A percentile compares a stretch with the other conserved stretches of the same genome.
Conservation (phyloP, 2,113 vertebrate species). For the Paratilapia polleni region DNA sequence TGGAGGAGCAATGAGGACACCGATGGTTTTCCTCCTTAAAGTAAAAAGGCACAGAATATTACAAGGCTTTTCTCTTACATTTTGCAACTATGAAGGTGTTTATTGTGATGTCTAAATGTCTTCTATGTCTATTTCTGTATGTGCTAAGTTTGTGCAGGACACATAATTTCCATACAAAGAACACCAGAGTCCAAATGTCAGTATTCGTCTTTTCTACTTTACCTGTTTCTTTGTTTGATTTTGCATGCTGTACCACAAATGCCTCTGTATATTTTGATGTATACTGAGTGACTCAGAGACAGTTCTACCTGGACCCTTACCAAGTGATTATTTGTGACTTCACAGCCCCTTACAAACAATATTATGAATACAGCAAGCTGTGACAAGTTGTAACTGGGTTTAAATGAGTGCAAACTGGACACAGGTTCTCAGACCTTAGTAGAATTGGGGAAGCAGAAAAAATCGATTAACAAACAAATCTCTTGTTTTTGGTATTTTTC, state of each 20-base stretch:
- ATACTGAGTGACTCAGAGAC: too few relatives aligned
- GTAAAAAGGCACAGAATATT: background rate
- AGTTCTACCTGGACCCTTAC: background rate
- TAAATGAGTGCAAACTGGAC: background rate
- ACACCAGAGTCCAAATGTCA: background rate
- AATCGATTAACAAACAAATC: background rate
- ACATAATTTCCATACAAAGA: background rate
- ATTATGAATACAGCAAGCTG: fast-evolving
- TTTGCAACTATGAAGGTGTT: background rate
- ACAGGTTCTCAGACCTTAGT: background rate
- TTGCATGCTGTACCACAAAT: background rate
- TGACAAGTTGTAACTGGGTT: background rate
- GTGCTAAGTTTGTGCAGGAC: background rate
- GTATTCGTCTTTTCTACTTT: background rate
- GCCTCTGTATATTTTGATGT: too few relatives aligned
- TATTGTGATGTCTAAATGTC: background rate
- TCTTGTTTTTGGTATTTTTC: background rate
- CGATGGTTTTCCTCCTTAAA: too few relatives aligned
- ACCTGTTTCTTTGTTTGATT: background rate
- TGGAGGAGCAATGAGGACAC: too few relatives aligned
- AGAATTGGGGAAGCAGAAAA: background rate
- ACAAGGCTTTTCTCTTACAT: background rate
- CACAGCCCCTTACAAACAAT: background rate
- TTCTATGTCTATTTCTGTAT: too few relatives aligned
- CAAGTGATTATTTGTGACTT: background rate